These are phyloP conservation scores for Lycaon pictus DNA, from an alignment of 2,113 vertebrate species.

Conservation along the genomic window DNA sequence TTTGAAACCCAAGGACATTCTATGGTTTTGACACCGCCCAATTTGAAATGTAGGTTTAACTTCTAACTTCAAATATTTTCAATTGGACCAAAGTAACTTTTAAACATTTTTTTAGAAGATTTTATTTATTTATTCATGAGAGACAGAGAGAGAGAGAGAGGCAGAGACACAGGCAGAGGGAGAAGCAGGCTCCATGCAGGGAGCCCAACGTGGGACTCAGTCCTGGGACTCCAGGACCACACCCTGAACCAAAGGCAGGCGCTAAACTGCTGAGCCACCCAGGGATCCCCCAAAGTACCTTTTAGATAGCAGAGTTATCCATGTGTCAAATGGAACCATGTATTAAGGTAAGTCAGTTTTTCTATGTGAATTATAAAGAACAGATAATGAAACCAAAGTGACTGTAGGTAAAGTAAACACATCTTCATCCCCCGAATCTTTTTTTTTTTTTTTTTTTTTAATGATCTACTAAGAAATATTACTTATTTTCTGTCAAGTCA, in stretches of 20 bases:
- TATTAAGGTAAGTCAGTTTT: neutral
- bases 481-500: neutral
- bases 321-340: neutral
- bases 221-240: too few relatives aligned
- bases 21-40: neutral
- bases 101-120: too few relatives aligned
- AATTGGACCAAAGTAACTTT: neutral
- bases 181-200: too few relatives aligned
- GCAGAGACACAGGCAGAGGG: too few relatives aligned
- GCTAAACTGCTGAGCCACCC: too few relatives aligned
- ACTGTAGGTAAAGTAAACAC: neutral
- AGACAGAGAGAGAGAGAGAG: too few relatives aligned
- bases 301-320: neutral
- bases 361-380: neutral
- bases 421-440: neutral
- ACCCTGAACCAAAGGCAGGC: too few relatives aligned
- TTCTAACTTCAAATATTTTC: neutral
- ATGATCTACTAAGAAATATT: slow-evolving; percentile 14
- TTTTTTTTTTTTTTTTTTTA: neutral
- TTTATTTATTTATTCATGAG: too few relatives aligned
- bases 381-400: neutral
- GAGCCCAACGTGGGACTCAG: too few relatives aligned
- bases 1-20: neutral
- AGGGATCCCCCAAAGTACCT: neutral
- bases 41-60: slow-evolving; percentile 13